phyloP scores from a whole-genome alignment of 2,888 invertebrate species.

The Emesis furor region DNA sequence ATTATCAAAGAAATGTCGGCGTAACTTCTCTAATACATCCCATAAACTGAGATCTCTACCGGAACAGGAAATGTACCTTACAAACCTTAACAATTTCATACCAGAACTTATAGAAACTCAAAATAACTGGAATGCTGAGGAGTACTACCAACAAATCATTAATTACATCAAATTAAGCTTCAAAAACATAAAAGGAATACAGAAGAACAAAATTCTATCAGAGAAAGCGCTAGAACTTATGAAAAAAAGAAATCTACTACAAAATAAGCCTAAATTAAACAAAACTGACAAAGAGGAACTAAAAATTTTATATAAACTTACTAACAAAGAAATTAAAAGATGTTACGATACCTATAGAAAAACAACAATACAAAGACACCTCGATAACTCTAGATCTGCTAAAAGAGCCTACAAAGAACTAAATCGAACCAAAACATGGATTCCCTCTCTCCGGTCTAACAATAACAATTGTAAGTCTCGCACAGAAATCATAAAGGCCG shows the following conservation, averaged over 20 bases:
- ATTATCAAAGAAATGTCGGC: too few species aligned
- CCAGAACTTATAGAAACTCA: too few species aligned
- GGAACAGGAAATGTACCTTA: too few species aligned
- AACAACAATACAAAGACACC: not conserved
- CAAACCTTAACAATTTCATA: too few species aligned
- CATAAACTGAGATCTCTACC: too few species aligned
- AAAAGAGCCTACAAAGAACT: not conserved
- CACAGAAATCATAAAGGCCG: not conserved
- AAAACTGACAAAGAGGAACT: not conserved
- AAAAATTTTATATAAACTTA: not conserved
- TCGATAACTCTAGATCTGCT: not conserved
- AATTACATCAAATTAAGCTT: not conserved
- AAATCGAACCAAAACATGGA: not conserved
- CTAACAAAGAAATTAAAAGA: not conserved
- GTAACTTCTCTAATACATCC: too few species aligned
- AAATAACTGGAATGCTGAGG: too few species aligned
- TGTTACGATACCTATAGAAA: not conserved
- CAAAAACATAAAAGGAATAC: not conserved
- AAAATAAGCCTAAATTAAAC: not conserved
- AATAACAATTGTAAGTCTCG: too few species aligned
- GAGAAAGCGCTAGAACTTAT: not conserved
- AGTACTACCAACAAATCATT: constrained; percentile 3
- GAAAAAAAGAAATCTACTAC: not conserved
- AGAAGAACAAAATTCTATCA: too few species aligned
- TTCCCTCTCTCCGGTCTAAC: not conserved